These are phyloP conservation scores for Myotis lucifugus DNA, from an alignment of 2,113 vertebrate genomes.

Conservation along the genomic window DNA sequence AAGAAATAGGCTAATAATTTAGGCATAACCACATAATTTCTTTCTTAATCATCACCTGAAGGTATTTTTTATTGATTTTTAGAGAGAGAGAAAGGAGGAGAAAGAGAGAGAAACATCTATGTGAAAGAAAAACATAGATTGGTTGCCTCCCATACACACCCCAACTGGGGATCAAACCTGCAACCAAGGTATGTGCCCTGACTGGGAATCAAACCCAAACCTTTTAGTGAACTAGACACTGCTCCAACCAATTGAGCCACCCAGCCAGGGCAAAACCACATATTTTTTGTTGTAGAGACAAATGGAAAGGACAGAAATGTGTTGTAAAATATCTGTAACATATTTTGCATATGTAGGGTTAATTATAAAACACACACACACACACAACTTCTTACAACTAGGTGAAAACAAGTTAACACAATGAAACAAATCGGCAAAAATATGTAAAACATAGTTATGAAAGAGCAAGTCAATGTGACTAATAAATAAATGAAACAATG, in stretches of 20 bases:
- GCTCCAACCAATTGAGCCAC: too few species aligned
- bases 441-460: not conserved
- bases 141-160: too few species aligned
- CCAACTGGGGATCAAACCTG: too few species aligned
- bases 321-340: not conserved
- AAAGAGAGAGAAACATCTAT: too few species aligned
- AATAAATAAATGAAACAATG: not conserved
- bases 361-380: not conserved
- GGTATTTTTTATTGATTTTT: too few species aligned
- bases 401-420: not conserved
- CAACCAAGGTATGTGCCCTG: too few species aligned
- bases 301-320: not conserved
- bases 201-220: too few species aligned
- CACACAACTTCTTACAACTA: not conserved
- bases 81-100: too few species aligned
- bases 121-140: too few species aligned
- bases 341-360: not conserved
- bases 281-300: not conserved
- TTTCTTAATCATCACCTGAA: too few species aligned
- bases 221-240: too few species aligned
- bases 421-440: not conserved
- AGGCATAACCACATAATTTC: not conserved
- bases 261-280: not conserved
- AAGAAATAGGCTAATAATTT: not conserved
- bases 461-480: not conserved